phyloP scores from a whole-genome alignment of 37 sponge, comb jelly and placozoan species.

The Mnemiopsis leidyi region DNA sequence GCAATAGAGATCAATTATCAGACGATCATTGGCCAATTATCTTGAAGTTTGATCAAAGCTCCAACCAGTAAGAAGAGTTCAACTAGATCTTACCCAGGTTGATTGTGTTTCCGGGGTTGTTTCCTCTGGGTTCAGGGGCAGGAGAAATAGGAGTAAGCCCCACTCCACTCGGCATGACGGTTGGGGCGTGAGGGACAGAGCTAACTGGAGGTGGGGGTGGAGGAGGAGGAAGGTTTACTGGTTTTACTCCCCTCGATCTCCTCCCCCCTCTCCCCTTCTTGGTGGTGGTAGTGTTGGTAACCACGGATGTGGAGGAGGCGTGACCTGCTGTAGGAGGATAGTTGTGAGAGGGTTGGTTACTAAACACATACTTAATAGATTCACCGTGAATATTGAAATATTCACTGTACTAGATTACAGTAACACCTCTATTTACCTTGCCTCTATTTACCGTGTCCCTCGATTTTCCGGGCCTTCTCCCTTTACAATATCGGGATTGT shows the following conservation, averaged over 20 bases:
- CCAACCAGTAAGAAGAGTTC: too few species aligned
- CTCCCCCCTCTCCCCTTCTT: conserved; percentile 51
- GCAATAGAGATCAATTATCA: too few species aligned
- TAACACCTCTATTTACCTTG: too few species aligned
- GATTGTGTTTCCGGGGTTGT: not conserved
- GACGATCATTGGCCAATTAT: too few species aligned
- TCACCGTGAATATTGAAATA: too few species aligned
- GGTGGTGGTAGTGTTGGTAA: not conserved
- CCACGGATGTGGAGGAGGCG: not conserved
- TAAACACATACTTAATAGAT: too few species aligned
- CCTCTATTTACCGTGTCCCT: too few species aligned
- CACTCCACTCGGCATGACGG: not conserved
- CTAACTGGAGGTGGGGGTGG: not conserved
- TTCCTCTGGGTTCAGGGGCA: not conserved
- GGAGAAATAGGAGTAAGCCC: conserved; percentile 55
- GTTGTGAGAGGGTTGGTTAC: not conserved
- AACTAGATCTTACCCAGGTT: conserved; percentile 38
- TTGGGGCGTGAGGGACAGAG: not conserved
- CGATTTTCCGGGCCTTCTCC: too few species aligned
- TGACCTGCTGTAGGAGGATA: not conserved
- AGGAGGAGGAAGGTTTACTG: conserved; percentile 12
- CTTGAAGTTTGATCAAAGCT: too few species aligned
- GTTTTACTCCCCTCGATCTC: not conserved
- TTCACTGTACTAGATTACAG: too few species aligned
- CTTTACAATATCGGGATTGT: too few species aligned